Percentiles rank a stretch among this genome's conserved stretches.
Conservation (phyloP, 1,140 invertebrate genomes). For the Linepithema humile region DNA sequence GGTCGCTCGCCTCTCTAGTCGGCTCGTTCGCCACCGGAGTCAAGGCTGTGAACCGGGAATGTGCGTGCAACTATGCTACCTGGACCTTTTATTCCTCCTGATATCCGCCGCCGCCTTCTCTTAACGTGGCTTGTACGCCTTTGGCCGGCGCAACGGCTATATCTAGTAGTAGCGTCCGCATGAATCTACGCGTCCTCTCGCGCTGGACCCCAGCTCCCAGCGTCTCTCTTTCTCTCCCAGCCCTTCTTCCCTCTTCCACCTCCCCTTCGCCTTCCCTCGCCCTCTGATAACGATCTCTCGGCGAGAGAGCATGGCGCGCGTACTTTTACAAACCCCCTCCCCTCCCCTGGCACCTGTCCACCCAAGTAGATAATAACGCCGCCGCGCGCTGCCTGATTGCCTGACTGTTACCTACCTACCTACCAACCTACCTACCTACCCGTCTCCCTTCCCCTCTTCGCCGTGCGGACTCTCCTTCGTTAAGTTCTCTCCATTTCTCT, state of each 20-base stretch:
- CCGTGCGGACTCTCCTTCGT: neutral
- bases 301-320: conserved; percentile 56
- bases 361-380: conserved; percentile 78
- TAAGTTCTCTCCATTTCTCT: neutral
- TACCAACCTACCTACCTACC: conserved; percentile 38
- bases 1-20: conserved; percentile 55
- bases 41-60: conserved; percentile 82
- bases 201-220: neutral
- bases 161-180: conserved; percentile 67
- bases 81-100: conserved; percentile 79
- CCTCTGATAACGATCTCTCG: conserved; percentile 80
- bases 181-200: conserved; percentile 58
- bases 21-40: conserved; percentile 72
- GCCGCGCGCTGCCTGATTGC: conserved; percentile 74
- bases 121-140: conserved; percentile 60
- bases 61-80: conserved; percentile 83
- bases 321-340: conserved; percentile 77
- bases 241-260: conserved; percentile 44
- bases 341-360: conserved; percentile 81
- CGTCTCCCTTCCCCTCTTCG: conserved; percentile 17
- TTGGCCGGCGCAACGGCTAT: conserved; percentile 56
- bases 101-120: conserved; percentile 65
- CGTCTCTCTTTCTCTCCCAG: neutral
- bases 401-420: conserved; percentile 65
- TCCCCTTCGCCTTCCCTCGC: conserved; percentile 67